Conservation (phyloP, 2,888 invertebrate genomes). For the Torymus texanus region DNA sequence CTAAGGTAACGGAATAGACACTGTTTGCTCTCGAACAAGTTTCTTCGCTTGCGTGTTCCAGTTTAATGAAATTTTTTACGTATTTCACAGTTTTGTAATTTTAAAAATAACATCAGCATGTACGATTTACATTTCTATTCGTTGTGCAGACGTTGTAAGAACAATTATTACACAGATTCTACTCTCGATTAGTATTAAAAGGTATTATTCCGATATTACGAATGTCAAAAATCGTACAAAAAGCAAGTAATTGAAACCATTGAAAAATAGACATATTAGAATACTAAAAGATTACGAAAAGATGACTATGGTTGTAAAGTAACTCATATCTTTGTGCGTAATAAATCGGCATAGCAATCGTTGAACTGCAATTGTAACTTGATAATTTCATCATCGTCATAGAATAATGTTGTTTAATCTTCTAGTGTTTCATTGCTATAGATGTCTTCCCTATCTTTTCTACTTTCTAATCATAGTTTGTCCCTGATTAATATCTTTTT, state of each 20-base stretch:
- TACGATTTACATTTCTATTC: not conserved
- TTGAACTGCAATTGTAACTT: constrained; percentile 41
- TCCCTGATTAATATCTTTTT: constrained; percentile 26
- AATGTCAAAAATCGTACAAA: not conserved
- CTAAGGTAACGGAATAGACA: not conserved
- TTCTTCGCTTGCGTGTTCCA: not conserved
- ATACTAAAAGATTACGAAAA: not conserved
- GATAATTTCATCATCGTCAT: constrained; percentile 39
- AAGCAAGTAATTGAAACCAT: no score
- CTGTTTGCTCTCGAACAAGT: constrained; percentile 28
- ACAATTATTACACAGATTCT: constrained; percentile 13
- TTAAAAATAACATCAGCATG: no score
- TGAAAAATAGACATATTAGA: no score
- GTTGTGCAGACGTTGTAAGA: not conserved
- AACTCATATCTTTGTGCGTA: not conserved
- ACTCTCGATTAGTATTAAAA: not conserved
- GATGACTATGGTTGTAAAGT: constrained; percentile 23
- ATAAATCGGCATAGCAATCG: constrained; percentile 3
- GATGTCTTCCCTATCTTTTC: constrained; percentile 5
- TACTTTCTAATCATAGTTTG: constrained; percentile 38
- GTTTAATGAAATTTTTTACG: constrained; percentile 48
- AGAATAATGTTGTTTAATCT: constrained; percentile 24
- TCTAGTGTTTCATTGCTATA: constrained; percentile 29
- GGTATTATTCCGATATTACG: constrained; percentile 17
- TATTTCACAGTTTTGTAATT: constrained; percentile 37